Evolutionary conservation across 37 sponge, comb jelly and placozoan genomes (phyloP).

Genomic region (Cladorhizidae sp.): DNA sequence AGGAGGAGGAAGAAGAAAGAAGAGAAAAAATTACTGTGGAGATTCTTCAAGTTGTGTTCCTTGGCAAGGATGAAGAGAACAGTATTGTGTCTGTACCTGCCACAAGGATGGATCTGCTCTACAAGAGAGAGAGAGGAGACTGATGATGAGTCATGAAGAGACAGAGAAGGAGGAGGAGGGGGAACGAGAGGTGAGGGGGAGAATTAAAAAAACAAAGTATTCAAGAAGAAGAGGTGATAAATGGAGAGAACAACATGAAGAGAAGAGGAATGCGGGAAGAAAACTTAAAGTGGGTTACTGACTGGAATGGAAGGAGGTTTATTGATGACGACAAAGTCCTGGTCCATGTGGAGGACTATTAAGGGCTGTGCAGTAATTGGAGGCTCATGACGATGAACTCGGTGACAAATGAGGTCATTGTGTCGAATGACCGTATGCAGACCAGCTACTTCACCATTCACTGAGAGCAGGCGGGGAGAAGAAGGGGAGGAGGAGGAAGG

Average conservation of each 20-base stretch:
- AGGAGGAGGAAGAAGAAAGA: too few relatives aligned
- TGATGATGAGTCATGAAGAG: not conserved
- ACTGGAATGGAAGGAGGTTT: slow-evolving; percentile 96
- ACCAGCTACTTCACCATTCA: slow-evolving; percentile 53
- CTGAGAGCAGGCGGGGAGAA: slow-evolving; percentile 13
- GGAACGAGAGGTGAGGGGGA: not conserved
- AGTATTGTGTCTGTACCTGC: slow-evolving; percentile 89
- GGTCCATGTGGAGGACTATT: slow-evolving; percentile 56
- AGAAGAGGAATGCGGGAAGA: not conserved
- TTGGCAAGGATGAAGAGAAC: slow-evolving; percentile 71
- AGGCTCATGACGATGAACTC: slow-evolving; percentile 92
- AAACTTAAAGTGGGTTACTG: too few relatives aligned
- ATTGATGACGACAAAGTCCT: slow-evolving; percentile 79
- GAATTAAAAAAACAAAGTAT: not conserved
- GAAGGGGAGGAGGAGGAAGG: not conserved
- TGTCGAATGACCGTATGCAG: slow-evolving; percentile 68
- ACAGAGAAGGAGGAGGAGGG: not conserved
- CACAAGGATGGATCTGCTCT: slow-evolving; percentile 93
- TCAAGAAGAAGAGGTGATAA: not conserved
- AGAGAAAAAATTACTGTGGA: slow-evolving; percentile 56
- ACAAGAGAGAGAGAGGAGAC: not conserved
- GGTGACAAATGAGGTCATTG: slow-evolving; percentile 79
- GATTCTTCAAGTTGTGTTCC: slow-evolving; percentile 72
- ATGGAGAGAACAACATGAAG: not conserved
- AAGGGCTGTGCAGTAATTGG: slow-evolving; percentile 78